These are phyloP conservation scores for Notocelia uddmanniana DNA, from an alignment of 2,888 invertebrate genomes.

Conservation along the genomic window DNA sequence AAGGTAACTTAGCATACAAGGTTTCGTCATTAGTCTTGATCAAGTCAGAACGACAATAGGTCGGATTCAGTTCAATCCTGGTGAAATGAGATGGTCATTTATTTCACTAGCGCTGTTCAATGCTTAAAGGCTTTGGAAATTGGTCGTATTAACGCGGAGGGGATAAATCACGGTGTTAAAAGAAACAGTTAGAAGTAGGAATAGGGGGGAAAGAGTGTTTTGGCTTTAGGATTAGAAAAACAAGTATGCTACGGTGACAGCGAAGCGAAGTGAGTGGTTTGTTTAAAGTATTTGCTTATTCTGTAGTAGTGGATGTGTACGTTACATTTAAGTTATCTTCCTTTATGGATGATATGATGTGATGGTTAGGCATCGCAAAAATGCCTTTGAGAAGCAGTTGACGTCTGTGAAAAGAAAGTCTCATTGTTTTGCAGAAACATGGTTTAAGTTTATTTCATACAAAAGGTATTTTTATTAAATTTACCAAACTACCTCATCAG, in stretches of 20 bases:
- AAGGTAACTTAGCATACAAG: conserved; percentile 43
- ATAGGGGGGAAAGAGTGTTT: neutral
- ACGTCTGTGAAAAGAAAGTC: neutral
- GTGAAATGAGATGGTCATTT: conserved; percentile 58
- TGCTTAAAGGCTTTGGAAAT: conserved; percentile 48
- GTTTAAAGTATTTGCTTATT: neutral
- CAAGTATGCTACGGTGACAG: neutral
- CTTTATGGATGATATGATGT: neutral
- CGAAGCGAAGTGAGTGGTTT: neutral
- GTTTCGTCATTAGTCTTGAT: conserved; percentile 65
- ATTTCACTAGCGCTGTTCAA: conserved; percentile 51
- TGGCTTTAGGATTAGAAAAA: conserved; percentile 1
- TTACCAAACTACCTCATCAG: conserved; percentile 20
- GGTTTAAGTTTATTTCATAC: neutral
- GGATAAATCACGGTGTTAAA: conserved; percentile 40
- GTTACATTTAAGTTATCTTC: too few relatives aligned
- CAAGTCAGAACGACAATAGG: conserved; percentile 64
- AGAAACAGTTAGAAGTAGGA: conserved; percentile 24
- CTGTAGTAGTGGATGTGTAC: neutral
- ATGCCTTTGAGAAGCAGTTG: neutral
- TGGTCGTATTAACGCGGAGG: conserved; percentile 39
- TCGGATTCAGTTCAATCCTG: conserved; percentile 56
- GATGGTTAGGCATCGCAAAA: neutral
- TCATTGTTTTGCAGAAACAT: too few relatives aligned
- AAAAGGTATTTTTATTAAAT: neutral